These are phyloP conservation scores for Onychomys leucogaster DNA, from an alignment of 2,797 vertebrate species.

Conservation along the genomic window DNA sequence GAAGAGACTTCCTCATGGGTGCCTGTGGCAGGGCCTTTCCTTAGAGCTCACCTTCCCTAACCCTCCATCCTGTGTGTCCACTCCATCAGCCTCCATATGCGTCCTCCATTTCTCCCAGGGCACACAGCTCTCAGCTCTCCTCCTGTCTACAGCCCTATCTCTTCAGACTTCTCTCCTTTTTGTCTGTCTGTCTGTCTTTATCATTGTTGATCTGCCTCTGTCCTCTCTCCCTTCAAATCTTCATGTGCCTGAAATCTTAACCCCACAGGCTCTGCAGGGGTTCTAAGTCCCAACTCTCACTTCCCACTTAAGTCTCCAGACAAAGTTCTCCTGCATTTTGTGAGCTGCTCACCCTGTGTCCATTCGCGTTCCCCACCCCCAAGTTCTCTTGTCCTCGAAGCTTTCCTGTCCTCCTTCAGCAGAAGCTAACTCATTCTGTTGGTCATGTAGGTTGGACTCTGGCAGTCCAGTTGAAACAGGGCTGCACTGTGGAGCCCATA, in stretches of 20 bases:
- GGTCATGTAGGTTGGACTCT: background rate
- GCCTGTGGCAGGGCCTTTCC: background rate
- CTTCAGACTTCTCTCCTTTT: background rate
- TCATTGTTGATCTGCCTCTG: background rate
- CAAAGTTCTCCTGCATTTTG: background rate
- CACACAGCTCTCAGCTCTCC: background rate
- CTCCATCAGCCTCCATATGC: background rate
- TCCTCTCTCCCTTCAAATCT: background rate
- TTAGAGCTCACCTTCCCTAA: background rate
- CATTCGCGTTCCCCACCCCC: background rate
- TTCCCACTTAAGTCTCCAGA: background rate
- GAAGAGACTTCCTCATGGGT: background rate
- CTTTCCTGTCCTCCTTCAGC: background rate
- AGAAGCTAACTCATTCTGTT: background rate
- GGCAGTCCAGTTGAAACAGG: background rate
- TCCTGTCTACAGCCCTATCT: background rate
- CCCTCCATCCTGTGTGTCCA: background rate
- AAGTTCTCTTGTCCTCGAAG: background rate
- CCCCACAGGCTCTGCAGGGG: accelerated
- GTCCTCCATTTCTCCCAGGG: background rate
- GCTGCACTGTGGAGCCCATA: background rate
- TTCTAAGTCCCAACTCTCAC: background rate
- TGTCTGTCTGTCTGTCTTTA: background rate
- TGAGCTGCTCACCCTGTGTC: background rate
- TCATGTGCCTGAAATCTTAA: background rate